Evolutionary conservation across 2,113 vertebrate species (phyloP).

Genomic region (Pseudorasbora parva): DNA sequence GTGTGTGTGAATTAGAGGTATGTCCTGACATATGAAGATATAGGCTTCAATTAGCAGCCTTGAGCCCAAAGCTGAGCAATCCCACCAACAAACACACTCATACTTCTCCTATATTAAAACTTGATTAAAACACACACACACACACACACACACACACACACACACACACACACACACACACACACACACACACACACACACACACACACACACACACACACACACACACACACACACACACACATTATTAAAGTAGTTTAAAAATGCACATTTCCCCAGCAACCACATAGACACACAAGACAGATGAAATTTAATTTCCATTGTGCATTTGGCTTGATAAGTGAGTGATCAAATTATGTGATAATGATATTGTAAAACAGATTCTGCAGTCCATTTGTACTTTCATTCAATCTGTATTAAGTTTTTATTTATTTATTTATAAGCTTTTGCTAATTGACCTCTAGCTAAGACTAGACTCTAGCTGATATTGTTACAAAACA

Average conservation of each 20-base stretch:
- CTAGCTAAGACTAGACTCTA: background rate
- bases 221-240: background rate
- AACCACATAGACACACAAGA: background rate
- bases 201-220: too few relatives aligned
- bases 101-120: background rate
- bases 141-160: too few relatives aligned
- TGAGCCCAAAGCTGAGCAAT: slow-evolving; percentile 20
- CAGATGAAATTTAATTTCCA: background rate
- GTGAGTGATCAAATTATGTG: slow-evolving; percentile 37
- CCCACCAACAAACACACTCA: background rate
- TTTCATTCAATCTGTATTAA: background rate
- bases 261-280: background rate
- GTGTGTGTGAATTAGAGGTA: background rate
- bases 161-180: too few relatives aligned
- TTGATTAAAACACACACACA: background rate
- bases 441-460: background rate
- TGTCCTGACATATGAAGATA: slow-evolving; percentile 19
- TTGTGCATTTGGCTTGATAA: slow-evolving; percentile 8
- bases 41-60: slow-evolving; percentile 36
- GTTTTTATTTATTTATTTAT: background rate
- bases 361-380: slow-evolving; percentile 27
- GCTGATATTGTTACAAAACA: background rate
- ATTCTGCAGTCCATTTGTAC: background rate
- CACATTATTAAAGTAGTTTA: background rate
- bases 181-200: too few relatives aligned